These are phyloP conservation scores for Zoanthus gigantus DNA, from an alignment of 92 coral and sea anemone species.

Conservation along the genomic window DNA sequence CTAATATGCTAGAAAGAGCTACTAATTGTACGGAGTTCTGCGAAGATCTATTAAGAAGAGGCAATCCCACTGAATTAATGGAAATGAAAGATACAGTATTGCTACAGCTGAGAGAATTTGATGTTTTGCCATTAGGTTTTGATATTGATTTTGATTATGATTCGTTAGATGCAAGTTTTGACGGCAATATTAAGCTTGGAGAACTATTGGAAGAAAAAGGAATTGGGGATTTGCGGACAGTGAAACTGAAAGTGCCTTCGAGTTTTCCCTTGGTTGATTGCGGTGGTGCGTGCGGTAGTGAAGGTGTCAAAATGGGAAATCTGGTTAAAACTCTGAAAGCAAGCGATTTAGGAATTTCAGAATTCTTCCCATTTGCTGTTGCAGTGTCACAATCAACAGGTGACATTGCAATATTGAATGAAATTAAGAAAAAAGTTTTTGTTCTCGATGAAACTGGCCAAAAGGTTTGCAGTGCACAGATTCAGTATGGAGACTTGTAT, in stretches of 20 bases:
- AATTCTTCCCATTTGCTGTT: conserved; percentile 41
- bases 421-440: conserved; percentile 18
- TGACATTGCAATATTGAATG: conserved; percentile 37
- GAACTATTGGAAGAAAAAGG: conserved; percentile 37
- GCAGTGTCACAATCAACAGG: conserved; percentile 36
- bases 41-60: conserved; percentile 23
- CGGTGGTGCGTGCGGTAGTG: conserved; percentile 35
- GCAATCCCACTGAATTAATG: conserved; percentile 28
- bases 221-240: conserved; percentile 5
- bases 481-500: conserved; percentile 39
- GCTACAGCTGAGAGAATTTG: conserved; percentile 27
- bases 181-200: conserved; percentile 3
- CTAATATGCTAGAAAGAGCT: conserved; percentile 6
- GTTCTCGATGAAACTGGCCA: conserved; percentile 11
- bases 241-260: too few species aligned
- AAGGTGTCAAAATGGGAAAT: background rate
- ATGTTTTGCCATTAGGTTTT: background rate
- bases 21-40: conserved; percentile 17
- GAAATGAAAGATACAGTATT: conserved; percentile 38
- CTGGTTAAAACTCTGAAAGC: conserved; percentile 21
- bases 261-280: background rate
- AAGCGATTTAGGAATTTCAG: conserved; percentile 33
- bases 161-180: conserved; percentile 2
- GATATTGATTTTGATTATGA: background rate
- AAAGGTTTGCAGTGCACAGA: conserved; percentile 32